Conservation (phyloP, 2,888 invertebrate species). For the Stenoptilia bipunctidactyla region DNA sequence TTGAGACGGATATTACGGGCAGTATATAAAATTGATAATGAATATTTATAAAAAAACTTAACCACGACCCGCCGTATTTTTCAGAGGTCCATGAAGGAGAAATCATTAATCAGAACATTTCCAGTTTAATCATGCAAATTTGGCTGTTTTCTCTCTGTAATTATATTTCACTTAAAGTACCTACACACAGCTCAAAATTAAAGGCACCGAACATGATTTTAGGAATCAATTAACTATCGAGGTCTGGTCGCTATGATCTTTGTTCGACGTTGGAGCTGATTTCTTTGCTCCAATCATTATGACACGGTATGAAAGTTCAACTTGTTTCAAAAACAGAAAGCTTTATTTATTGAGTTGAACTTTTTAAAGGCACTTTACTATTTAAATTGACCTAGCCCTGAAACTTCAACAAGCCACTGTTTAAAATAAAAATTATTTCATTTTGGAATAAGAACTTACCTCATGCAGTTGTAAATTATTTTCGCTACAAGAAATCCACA, state of each 20-base stretch:
- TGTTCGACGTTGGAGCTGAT: too few relatives aligned
- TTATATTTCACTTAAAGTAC: constrained; percentile 33
- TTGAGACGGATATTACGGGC: constrained; percentile 56
- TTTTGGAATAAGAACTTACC: too few relatives aligned
- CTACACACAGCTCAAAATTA: neutral
- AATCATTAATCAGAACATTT: constrained; percentile 61
- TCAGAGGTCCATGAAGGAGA: constrained; percentile 43
- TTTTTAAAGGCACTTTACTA: too few relatives aligned
- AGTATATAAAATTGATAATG: constrained; percentile 63
- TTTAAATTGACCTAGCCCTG: neutral
- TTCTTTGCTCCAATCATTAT: too few relatives aligned
- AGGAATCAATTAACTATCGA: neutral
- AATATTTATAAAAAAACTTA: constrained; percentile 68
- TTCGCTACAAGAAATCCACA: too few relatives aligned
- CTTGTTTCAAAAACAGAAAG: too few relatives aligned
- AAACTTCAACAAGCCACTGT: too few relatives aligned
- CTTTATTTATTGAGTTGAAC: too few relatives aligned
- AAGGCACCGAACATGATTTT: neutral
- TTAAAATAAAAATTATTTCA: too few relatives aligned
- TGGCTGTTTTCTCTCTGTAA: constrained; percentile 33
- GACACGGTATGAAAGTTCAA: too few relatives aligned
- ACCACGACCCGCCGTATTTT: constrained; percentile 49
- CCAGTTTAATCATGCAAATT: constrained; percentile 49
- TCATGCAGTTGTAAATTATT: too few relatives aligned
- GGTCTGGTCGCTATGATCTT: too few relatives aligned